Conservation (phyloP, 2,113 vertebrate genomes). For the Phocoena phocoena region DNA sequence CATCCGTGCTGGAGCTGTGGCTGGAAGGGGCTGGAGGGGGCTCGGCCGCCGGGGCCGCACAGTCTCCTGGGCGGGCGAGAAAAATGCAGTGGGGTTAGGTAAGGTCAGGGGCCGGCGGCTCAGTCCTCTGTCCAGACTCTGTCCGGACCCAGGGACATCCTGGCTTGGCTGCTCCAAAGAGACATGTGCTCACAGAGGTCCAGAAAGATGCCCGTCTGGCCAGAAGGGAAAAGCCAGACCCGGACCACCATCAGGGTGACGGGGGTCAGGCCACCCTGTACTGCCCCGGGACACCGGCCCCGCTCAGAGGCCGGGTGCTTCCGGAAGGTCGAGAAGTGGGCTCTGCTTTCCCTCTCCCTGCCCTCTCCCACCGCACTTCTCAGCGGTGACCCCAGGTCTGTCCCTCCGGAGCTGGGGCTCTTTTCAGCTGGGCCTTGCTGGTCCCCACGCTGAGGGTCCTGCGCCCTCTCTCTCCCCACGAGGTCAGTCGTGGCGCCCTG, state of each 20-base stretch:
- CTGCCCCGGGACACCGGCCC: neutral
- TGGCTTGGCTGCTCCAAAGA: neutral
- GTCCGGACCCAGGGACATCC: neutral
- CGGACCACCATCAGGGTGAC: accelerated
- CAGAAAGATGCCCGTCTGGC: accelerated
- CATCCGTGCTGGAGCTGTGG: constrained; percentile 88
- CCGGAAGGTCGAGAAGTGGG: too few relatives aligned
- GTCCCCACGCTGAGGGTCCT: neutral
- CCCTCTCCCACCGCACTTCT: neutral
- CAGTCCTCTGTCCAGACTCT: neutral
- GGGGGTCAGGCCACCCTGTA: accelerated
- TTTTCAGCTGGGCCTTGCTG: neutral
- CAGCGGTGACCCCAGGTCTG: neutral
- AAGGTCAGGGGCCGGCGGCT: neutral
- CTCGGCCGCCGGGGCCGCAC: constrained; percentile 79
- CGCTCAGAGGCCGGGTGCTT: accelerated
- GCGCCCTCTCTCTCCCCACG: neutral
- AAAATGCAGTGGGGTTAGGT: accelerated
- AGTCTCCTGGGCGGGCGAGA: constrained; percentile 63
- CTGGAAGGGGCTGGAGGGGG: constrained; percentile 88
- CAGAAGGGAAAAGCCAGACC: accelerated
- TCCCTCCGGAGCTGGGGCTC: neutral
- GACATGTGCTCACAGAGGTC: too few relatives aligned
- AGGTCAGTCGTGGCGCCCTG: neutral
- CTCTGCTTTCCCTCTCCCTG: neutral